Evolutionary conservation across 2,888 invertebrate genomes (phyloP), one percentile per base, ranked within the genome.

Genomic region (Gryllus longicercus): DNA sequence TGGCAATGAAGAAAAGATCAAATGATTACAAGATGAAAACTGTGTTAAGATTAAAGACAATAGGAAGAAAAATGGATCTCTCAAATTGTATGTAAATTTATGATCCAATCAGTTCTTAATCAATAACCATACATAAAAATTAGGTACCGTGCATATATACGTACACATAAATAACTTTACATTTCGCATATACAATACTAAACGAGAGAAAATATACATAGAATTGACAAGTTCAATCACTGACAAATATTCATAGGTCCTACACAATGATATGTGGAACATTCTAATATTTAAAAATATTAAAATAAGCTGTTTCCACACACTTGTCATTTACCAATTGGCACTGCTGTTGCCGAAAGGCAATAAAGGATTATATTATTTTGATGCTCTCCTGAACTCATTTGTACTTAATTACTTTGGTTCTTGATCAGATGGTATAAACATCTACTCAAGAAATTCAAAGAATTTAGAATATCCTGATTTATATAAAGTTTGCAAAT

Each of bases 261-360:
- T 63, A 63, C 63, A 63, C 63, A 63, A 14, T 18, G 63, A 63
- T 63, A 63, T 18, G 63, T 18, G 63, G 63, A 63, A 63, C 14
- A 1, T 63, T n/a, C 16, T 63, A 63, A 38, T 38, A 38, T 63
- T 63, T 18, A 63, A 63, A 63, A 63, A 63, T 63, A 63, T 18
- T 63, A 63, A 63, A 63, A 63, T 63, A 63, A 63, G n/a, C n/a
- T 63, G 63, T 63, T 63, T 63, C 63, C 63, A 63, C 63, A n/a
- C n/a, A 63, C n/a, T 18, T 38, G 38, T 38, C 14, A 63, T 63
- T 63, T 63, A n/a, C 63, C 63, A 63, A n/a, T 63, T 63, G 63
- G 63, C n/a, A 63, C 63, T 63, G 63, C 14, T 63, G 63, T 63
- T 63, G n/a, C 16, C 16, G 3, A 63, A 63, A 63, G 63, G 63